These are phyloP conservation scores for Myotis vivesi DNA, from an alignment of 2,797 vertebrate genomes.

Conservation along the genomic window DNA sequence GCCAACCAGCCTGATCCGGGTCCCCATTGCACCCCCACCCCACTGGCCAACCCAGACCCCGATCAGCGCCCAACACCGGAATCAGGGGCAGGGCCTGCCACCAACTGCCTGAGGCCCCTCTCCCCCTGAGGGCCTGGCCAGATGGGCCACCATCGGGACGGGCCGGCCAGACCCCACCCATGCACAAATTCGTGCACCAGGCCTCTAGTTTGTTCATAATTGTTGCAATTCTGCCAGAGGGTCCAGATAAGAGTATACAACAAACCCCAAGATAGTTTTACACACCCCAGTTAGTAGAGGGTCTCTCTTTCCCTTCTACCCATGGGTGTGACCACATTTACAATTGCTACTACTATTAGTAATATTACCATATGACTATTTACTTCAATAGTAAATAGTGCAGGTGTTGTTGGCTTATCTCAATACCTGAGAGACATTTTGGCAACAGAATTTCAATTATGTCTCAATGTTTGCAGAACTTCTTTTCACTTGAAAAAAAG, in stretches of 20 bases:
- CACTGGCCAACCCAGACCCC: too few relatives aligned
- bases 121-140: accelerated
- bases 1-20: too few relatives aligned
- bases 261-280: not conserved
- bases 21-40: too few relatives aligned
- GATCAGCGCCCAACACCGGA: too few relatives aligned
- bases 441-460: not conserved
- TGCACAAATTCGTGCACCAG: too few relatives aligned
- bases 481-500: not conserved
- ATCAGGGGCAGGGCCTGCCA: too few relatives aligned
- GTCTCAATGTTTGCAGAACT: not conserved
- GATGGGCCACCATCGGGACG: too few relatives aligned
- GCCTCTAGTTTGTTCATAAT: not conserved
- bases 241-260: not conserved
- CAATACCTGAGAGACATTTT: not conserved
- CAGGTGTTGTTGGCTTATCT: not conserved
- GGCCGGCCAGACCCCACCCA: too few relatives aligned
- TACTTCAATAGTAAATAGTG: not conserved
- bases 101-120: too few relatives aligned
- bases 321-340: not conserved
- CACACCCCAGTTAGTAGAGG: not conserved
- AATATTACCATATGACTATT: not conserved
- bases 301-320: not conserved
- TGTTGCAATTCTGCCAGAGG: not conserved
- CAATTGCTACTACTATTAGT: not conserved